These are phyloP conservation scores for Calephelis nemesis DNA, from an alignment of 1,140 invertebrate genomes.

Conservation along the genomic window DNA sequence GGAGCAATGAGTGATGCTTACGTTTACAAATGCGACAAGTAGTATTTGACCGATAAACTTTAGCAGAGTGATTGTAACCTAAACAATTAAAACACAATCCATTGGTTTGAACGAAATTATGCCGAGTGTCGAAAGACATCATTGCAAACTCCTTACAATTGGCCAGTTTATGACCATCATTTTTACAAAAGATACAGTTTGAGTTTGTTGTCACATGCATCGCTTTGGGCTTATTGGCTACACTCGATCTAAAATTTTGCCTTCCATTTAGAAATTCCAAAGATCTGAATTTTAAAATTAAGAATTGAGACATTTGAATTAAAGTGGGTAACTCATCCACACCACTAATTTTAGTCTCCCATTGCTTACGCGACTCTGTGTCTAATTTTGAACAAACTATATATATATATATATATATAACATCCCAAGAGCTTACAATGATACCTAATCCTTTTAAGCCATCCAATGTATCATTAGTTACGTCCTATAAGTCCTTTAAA, in stretches of 20 bases:
- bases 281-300: neutral
- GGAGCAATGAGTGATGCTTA: neutral
- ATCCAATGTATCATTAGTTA: conserved; percentile 5
- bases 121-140: neutral
- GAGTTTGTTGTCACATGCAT: conserved; percentile 1
- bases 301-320: neutral
- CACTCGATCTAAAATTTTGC: neutral
- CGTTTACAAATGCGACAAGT: conserved; percentile 1
- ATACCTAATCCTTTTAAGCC: conserved; percentile 12
- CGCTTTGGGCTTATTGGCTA: neutral
- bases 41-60: too few relatives aligned
- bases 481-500: too few relatives aligned
- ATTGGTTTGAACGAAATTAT: conserved; percentile 3
- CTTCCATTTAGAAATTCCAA: neutral
- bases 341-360: conserved; percentile 25
- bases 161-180: neutral
- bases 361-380: conserved; percentile 23
- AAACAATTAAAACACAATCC: conserved; percentile 1
- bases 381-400: conserved; percentile 20
- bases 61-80: too few relatives aligned
- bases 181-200: neutral
- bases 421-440: conserved; percentile 17
- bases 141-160: neutral
- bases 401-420: conserved; percentile 15
- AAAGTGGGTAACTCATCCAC: neutral